Evolutionary conservation across 2,797 vertebrate genomes (phyloP).

Genomic region (Acanthopagrus latus): DNA sequence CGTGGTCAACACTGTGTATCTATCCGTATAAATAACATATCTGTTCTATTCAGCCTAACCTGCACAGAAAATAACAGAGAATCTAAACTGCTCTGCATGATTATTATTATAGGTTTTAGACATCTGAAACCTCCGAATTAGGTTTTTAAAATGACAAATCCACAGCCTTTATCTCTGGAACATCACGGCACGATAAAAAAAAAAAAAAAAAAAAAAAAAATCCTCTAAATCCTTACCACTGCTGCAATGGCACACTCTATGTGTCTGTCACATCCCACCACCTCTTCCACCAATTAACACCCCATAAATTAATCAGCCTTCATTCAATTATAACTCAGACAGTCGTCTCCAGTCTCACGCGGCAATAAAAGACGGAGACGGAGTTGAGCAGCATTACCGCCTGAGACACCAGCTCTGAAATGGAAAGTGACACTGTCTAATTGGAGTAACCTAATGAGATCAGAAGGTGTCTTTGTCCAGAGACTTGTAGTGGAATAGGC

Average conservation of each 20-base stretch:
- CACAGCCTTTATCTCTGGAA: not conserved
- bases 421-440: slow-evolving; percentile 81
- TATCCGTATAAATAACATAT: slow-evolving; percentile 66
- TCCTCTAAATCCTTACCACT: slow-evolving; percentile 2
- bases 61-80: slow-evolving; percentile 33
- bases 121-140: not conserved
- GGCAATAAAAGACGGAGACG: slow-evolving; percentile 56
- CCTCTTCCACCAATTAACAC: slow-evolving; percentile 64
- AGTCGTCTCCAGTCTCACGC: slow-evolving; percentile 52
- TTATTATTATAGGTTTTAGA: not conserved
- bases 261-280: slow-evolving; percentile 39
- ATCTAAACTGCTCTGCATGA: slow-evolving; percentile 4
- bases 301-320: slow-evolving; percentile 67
- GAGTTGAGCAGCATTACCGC: slow-evolving; percentile 52
- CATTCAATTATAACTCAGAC: slow-evolving; percentile 69
- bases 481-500: slow-evolving; percentile 46
- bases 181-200: not conserved
- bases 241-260: slow-evolving; percentile 7
- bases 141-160: not conserved
- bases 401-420: slow-evolving; percentile 71
- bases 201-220: not conserved
- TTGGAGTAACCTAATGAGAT: slow-evolving; percentile 79
- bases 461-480: slow-evolving; percentile 66
- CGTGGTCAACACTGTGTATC: slow-evolving; percentile 70
- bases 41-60: slow-evolving; percentile 52